Base-by-base conservation (phyloP, 2,113 vertebrate species). In the Turnix velox region DNA sequence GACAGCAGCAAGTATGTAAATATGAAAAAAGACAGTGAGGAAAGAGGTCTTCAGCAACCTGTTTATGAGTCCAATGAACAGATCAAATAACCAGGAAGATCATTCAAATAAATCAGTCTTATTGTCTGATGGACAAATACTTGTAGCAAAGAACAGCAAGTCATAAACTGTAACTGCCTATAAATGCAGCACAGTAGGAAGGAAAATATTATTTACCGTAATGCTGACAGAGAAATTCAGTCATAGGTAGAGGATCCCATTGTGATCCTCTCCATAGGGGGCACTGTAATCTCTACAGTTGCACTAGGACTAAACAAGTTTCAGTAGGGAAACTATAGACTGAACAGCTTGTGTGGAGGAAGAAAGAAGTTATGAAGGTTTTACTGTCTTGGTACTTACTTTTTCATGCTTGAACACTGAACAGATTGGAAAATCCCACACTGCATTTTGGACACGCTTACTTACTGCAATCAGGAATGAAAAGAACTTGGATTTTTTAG, bases 391-490 rank as follows among this genome's bases (percentile, higher is more conserved):
- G 22, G 6, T 87, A 61, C 33, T 88, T 76, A 68, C 15, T 78
- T 94, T 84, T 85, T 84, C 30, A 59, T 49, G 27, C 40, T 46
- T 71, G 27, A 94, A 63, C 28, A 51, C 27, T 35, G 61, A 94
- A 94, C 77, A 95, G 74, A 74, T 87, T 90, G 78, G 63, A 96
- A 90, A 93, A 88, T 69, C 80, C 43, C 51, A 74, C 55, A 67
- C n/a, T 46, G 59, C 24, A 39, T 39, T 93, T 90, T 69, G 59
- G 48, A 69, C 39, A 58, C 1, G 5, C 39, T 74, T 65, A 84
- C 6, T 61, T 40, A 62, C 39, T 73, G 10, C 2, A 8, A 58
- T 61, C 80, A 79, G 37, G 20, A 85, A 61, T 73, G 33, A 85
- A 93, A 87, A 93, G 71, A 59, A 57, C 17, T 31, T 54, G 54